Base-by-base conservation (phyloP, 2,797 vertebrate genomes). In the Lithobates pipiens region DNA sequence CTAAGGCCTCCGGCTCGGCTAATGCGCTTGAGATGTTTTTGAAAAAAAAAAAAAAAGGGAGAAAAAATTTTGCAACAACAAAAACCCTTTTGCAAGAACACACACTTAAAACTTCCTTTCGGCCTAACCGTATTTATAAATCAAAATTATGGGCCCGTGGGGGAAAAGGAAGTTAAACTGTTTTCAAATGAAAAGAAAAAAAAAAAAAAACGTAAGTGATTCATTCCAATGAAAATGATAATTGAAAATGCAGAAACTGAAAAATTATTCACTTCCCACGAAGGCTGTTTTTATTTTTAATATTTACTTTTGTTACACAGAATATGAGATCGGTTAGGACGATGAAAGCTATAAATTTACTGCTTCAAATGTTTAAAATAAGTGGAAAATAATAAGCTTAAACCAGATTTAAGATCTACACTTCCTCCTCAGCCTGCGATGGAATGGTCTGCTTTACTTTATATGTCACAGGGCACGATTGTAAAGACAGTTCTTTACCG, bases 141-240 rank as follows among this genome's bases (percentile, higher is more conserved):
- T 95, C 93, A 95, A 92, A 95, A 93, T 94, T 94, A 95, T 94
- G 92, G 89, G 91, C 94, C 93, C 91, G 91, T 90, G 81, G 94
- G 94, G 94, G 91, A 92, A 95, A 90, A 89, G 89, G 93, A 94
- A 94, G 91, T 93, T 92, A 94, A 95, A 93, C 91, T 92, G 81
- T 89, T 94, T 95, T 92, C 92, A 93, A 93, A 93, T 90, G 88
- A 92, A 92, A 91, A 76, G 61, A 6, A 54, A 18, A 29, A 29
- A 50, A 29, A 29, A 50, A 54, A 70, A 71, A 89, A 75, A 90
- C 82, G 3, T 88, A 89, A 93, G 88, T 92, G 92, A 94, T 93
- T 94, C 82, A 93, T 94, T 93, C 93, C 90, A 90, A 89, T 85
- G 89, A 90, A 91, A 93, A 93, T 91, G 88, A 89, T 94, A 94